Conservation (phyloP, 2,797 vertebrate genomes). For the Sebastes oblongus region DNA sequence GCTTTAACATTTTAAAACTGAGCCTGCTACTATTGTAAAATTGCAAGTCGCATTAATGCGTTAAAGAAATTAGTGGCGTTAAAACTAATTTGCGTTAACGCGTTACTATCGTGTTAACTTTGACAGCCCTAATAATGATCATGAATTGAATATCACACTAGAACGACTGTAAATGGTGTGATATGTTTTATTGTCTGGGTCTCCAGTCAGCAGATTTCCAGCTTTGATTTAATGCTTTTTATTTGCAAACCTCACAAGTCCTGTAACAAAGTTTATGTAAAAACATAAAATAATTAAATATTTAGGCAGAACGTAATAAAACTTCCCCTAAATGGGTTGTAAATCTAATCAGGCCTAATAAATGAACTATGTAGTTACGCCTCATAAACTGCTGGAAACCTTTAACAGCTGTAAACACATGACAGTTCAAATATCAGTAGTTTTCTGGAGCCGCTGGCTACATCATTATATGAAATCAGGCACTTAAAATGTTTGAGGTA, state of each 20-base stretch:
- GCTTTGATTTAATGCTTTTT: constrained; percentile 10
- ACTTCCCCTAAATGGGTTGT: not conserved
- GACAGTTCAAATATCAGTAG: not conserved
- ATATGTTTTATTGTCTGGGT: not conserved
- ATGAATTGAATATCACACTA: not conserved
- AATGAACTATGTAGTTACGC: not conserved
- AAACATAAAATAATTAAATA: not conserved
- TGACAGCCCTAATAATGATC: not conserved
- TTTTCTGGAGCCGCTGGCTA: not conserved
- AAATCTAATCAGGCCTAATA: not conserved
- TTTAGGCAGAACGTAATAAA: constrained; percentile 12
- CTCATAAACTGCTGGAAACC: not conserved
- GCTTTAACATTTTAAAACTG: too few species aligned
- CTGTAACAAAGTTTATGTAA: not conserved
- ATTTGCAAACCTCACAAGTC: not conserved
- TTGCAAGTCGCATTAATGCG: too few species aligned
- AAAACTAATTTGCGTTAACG: too few species aligned
- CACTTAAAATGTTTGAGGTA: not conserved
- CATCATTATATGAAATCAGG: not conserved
- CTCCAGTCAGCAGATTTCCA: not conserved
- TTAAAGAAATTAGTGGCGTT: too few species aligned
- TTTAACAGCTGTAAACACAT: not conserved
- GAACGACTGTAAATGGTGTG: not conserved
- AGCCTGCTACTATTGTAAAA: too few species aligned
- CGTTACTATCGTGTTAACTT: too few species aligned